Percentiles rank a stretch among this genome's conserved stretches.
Evolutionary conservation across 2,797 vertebrate species (phyloP).

Genomic region (Scarus forsteni): DNA sequence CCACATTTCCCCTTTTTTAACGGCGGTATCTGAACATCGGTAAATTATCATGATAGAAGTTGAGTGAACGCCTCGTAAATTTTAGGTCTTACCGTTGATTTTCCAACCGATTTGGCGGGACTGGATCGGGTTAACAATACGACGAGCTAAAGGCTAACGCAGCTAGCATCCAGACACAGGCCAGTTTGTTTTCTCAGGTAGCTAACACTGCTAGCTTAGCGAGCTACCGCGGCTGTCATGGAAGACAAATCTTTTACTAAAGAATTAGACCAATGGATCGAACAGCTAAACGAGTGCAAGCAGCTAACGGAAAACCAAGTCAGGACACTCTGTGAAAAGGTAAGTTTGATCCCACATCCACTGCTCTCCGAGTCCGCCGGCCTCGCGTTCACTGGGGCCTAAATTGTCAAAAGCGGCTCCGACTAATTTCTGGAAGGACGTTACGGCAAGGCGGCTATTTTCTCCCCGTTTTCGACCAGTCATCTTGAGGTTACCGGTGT

Average conservation of each 20-base stretch:
- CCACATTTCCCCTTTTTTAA: slow-evolving; percentile 11
- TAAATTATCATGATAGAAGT: slow-evolving; percentile 68
- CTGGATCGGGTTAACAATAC: slow-evolving; percentile 74
- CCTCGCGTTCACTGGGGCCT: slow-evolving; percentile 51
- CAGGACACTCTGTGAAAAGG: slow-evolving; percentile 97
- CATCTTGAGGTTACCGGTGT: neutral
- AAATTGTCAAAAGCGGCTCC: slow-evolving; percentile 31
- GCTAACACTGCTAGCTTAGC: slow-evolving; percentile 70
- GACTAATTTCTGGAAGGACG: slow-evolving; percentile 65
- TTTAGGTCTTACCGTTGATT: slow-evolving; percentile 48
- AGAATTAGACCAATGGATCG: slow-evolving; percentile 95
- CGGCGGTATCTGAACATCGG: slow-evolving; percentile 32
- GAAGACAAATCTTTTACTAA: slow-evolving; percentile 94
- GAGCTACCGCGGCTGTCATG: slow-evolving; percentile 76
- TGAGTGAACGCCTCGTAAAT: slow-evolving; percentile 41
- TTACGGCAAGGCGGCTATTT: slow-evolving; percentile 21
- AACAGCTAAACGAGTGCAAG: slow-evolving; percentile 97
- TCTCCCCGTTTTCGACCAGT: slow-evolving; percentile 11
- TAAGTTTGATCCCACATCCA: slow-evolving; percentile 53
- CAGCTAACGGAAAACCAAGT: slow-evolving; percentile 98
- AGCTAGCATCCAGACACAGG: slow-evolving; percentile 58
- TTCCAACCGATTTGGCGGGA: slow-evolving; percentile 73
- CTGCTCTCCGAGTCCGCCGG: neutral
- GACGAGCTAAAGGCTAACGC: slow-evolving; percentile 68
- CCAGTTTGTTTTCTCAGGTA: slow-evolving; percentile 60